A percentile compares a stretch with the other conserved stretches of the same genome.
These are phyloP conservation scores for Drosophila subsilvestris DNA, from an alignment of 2,888 invertebrate genomes.

Conservation along the genomic window DNA sequence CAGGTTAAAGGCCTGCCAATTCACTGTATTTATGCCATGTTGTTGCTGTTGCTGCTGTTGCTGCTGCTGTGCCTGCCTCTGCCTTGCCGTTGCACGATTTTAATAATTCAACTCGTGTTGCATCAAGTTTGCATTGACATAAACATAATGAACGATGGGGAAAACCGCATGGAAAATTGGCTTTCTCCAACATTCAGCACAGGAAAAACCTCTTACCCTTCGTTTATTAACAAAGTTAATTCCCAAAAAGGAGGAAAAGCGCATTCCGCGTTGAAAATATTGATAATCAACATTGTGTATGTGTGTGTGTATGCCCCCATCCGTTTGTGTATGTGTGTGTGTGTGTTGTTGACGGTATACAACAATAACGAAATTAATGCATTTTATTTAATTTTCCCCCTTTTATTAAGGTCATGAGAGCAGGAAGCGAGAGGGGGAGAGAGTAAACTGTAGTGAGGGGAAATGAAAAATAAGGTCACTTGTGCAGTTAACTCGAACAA, in stretches of 20 bases:
- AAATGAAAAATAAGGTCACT: conserved; percentile 42
- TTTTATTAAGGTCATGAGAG: neutral
- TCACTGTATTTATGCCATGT: conserved; percentile 62
- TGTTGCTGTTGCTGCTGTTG: conserved; percentile 30
- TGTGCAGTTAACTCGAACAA: conserved; percentile 64
- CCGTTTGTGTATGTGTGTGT: neutral
- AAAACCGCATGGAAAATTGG: conserved; percentile 39
- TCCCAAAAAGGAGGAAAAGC: conserved; percentile 28
- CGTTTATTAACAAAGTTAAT: conserved; percentile 47
- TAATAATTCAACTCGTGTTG: conserved; percentile 68
- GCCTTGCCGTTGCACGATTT: conserved; percentile 42
- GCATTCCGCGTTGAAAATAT: conserved; percentile 42
- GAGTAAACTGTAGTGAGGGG: conserved; percentile 18
- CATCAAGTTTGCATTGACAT: conserved; percentile 51
- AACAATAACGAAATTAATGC: conserved; percentile 54
- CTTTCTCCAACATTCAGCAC: conserved; percentile 21
- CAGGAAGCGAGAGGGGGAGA: conserved; percentile 24
- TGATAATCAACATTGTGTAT: conserved; percentile 55
- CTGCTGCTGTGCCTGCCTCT: neutral
- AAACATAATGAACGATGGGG: conserved; percentile 44
- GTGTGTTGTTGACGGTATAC: conserved; percentile 33
- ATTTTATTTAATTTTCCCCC: conserved; percentile 47
- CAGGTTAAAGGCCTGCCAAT: conserved; percentile 61
- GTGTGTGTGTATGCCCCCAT: conserved; percentile 2
- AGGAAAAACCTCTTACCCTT: neutral